phyloP scores from a whole-genome alignment of 2,113 vertebrate genomes.

The Heterotilapia buettikoferi region DNA sequence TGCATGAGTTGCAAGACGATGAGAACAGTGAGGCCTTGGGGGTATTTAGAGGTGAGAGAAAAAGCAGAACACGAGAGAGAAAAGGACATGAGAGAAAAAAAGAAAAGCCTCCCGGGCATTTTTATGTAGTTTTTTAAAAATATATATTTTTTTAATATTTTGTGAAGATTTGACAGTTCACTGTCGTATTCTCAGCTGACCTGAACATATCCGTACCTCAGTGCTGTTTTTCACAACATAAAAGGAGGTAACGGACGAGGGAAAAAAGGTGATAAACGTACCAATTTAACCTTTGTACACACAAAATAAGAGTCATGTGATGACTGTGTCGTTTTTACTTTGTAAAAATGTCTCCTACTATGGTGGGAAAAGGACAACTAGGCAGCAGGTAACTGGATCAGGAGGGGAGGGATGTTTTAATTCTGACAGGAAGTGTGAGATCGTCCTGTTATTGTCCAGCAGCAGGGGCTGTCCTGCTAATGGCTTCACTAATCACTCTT shows the following conservation, averaged over 20 bases:
- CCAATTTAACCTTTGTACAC: background rate
- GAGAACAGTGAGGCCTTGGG: background rate
- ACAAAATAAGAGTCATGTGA: background rate
- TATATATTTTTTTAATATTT: background rate
- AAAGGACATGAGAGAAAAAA: background rate
- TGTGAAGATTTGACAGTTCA: background rate
- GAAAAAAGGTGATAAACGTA: background rate
- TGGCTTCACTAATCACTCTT: conserved; percentile 65
- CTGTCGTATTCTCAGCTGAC: background rate
- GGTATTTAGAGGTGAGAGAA: background rate
- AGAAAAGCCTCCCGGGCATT: background rate
- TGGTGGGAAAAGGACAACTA: background rate
- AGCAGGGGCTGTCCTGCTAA: conserved; percentile 42
- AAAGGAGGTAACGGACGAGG: background rate
- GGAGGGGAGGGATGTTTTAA: background rate
- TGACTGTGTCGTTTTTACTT: background rate
- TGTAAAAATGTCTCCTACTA: background rate
- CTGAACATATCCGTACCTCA: background rate
- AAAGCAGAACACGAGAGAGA: background rate
- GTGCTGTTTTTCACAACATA: background rate
- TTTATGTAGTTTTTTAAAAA: background rate
- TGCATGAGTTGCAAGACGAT: background rate
- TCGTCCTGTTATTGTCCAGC: conserved; percentile 30
- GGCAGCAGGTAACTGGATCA: background rate
- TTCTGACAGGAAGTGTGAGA: background rate